phyloP scores from a whole-genome alignment of 1,140 invertebrate genomes.

The Dreissena polymorpha region DNA sequence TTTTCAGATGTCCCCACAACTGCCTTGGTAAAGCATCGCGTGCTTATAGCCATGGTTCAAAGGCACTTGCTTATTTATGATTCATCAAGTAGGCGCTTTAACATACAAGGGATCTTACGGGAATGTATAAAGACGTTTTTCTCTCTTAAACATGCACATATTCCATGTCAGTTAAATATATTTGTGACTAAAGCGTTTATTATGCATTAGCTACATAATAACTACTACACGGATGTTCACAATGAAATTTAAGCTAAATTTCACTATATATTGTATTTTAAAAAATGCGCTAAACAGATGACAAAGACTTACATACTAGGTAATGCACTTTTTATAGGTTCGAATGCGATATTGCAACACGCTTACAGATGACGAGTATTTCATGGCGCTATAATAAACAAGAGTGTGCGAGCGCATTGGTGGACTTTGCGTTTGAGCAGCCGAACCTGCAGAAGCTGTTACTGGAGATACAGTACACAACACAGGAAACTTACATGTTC shows the following conservation, averaged over 20 bases:
- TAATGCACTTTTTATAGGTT: slow-evolving; percentile 16
- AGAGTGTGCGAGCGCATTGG: slow-evolving; percentile 38
- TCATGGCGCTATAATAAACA: neutral
- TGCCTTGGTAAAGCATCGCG: slow-evolving; percentile 19
- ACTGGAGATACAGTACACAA: slow-evolving; percentile 31
- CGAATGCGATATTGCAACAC: slow-evolving; percentile 34
- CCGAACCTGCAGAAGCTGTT: slow-evolving; percentile 53
- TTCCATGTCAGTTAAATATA: slow-evolving; percentile 23
- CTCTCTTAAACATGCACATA: slow-evolving; percentile 17
- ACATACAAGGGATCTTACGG: slow-evolving; percentile 45
- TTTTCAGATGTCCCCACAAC: neutral
- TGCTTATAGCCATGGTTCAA: slow-evolving; percentile 25
- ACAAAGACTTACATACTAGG: neutral
- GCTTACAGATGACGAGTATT: slow-evolving; percentile 39
- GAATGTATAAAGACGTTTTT: slow-evolving; percentile 35
- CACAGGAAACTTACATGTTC: slow-evolving; percentile 45
- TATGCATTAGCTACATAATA: no score
- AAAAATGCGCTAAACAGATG: no score
- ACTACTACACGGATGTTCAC: no score
- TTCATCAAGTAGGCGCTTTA: slow-evolving; percentile 9
- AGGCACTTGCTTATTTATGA: slow-evolving; percentile 38
- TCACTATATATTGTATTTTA: no score
- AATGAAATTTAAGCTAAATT: no score
- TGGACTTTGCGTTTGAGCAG: slow-evolving; percentile 34
- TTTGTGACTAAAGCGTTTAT: no score